Evolutionary conservation across 2,888 invertebrate species (phyloP).

Genomic region (Disparrhopalites patrizii): DNA sequence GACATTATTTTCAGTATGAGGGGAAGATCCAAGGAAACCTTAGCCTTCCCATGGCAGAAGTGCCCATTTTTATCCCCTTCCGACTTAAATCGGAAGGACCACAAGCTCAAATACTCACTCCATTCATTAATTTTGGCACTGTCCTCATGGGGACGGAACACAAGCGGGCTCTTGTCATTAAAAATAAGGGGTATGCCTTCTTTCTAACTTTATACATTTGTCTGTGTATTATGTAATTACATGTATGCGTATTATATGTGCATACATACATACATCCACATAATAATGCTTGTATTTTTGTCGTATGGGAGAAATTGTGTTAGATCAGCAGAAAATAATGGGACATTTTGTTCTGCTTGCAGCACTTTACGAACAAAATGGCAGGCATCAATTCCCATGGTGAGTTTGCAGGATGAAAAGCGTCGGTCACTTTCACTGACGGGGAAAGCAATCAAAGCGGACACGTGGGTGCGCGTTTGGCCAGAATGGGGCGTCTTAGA

Average conservation of each 20-base stretch:
- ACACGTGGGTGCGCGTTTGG: constrained; percentile 31
- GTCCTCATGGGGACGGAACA: constrained; percentile 22
- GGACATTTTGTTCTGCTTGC: neutral
- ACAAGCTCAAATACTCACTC: constrained; percentile 17
- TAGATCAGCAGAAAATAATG: neutral
- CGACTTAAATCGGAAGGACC: constrained; percentile 18
- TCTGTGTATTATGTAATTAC: too few species aligned
- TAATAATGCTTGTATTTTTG: too few species aligned
- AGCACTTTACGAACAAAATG: constrained; percentile 27
- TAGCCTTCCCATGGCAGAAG: constrained; percentile 12
- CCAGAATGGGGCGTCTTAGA: constrained; percentile 37
- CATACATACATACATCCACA: too few species aligned
- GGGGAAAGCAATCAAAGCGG: constrained; percentile 12
- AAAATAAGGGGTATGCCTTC: constrained; percentile 27
- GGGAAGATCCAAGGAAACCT: constrained; percentile 15
- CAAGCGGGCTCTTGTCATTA: constrained; percentile 27
- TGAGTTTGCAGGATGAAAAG: constrained; percentile 30
- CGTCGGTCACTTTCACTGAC: constrained; percentile 18
- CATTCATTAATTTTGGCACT: constrained; percentile 31
- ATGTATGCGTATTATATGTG: too few species aligned
- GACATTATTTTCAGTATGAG: constrained; percentile 18
- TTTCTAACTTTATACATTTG: too few species aligned
- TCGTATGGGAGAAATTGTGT: neutral
- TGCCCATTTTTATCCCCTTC: constrained; percentile 20
- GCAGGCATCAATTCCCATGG: constrained; percentile 19